Base-by-base conservation (phyloP, 2,797 vertebrate species). In the Denticeps clupeoides region DNA sequence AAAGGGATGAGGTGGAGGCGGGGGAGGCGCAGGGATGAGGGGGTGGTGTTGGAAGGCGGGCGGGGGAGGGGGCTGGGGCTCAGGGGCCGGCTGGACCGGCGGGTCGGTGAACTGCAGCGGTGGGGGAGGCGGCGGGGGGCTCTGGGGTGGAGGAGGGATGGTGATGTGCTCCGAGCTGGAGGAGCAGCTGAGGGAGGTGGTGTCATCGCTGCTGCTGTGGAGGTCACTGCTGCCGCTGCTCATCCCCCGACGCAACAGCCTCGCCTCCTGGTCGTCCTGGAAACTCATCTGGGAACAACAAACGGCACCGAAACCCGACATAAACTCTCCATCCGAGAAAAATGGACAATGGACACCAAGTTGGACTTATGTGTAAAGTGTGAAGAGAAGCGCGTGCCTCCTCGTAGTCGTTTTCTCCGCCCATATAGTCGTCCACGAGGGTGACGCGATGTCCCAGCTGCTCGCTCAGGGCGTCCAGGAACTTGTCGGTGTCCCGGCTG, bases 391-490 rank as follows among this genome's bases (percentile, higher is more conserved):
- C 16, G 10, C 85, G 75, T 64, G 97, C 94, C 90, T 99, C 94
- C 62, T 99, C 94, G 0, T 99, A 99, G 73, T 99, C 94, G 0
- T 97, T 96, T 72, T 97, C 94, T 0, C 89, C 87, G 1, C 79
- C 87, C 31, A 88, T 68, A n/a, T 89, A 93, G 32, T 95, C 90
- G 0, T 99, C 92, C 61, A 89, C 85, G 2, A 91, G 77, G 10
- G 86, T 84, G 70, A 95, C 85, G 1, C 83, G 75, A 62, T 94
- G 87, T 0, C 93, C 93, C 64, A 99, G 79, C 79, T 97, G 92
- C 73, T 95, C 91, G 0, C 91, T 97, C 62, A 99, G 80, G 0
- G 83, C 89, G 0, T 95, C 89, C 71, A 97, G 79, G 77, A 97
- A 99, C 41, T 89, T 91, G 67, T 97, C 92, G 0, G 94, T 97